Evolutionary conservation across 2,113 vertebrate species (phyloP), one percentile per base, ranked within the genome.

Genomic region (Colossoma macropomum): DNA sequence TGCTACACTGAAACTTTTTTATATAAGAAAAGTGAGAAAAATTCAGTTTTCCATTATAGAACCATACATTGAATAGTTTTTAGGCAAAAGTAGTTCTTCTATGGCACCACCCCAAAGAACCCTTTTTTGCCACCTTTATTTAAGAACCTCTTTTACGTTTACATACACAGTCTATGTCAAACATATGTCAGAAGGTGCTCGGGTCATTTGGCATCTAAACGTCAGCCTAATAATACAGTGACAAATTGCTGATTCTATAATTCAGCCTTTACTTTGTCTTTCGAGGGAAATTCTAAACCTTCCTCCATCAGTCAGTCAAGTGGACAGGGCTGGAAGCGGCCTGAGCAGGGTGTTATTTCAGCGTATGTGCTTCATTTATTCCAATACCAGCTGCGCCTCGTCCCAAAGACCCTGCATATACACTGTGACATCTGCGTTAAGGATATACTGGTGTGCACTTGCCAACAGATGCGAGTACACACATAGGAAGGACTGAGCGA

Each of bases 111-210:
- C 13, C 45, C 45, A 50, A 1, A 10, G 45, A 15, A 15, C 45
- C 8, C 13, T n/a, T 50, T 1, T 13, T 50, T 50, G 34, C 34
- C 34, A 50, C 1, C 13, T 50, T 50, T 10, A 50, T 41, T 41
- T 41, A 10, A n/a, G n/a, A n/a, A n/a, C n/a, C 9, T 5, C 38
- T 4, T 41, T 41, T 95, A 96, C 27, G 12, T 32, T 66, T 66
- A 0, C 63, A 16, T 17, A 68, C 27, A 30, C 30, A 12, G 65
- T 16, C 65, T 66, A 25, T 12, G n/a, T 0, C 60, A 28, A 17
- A 0, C 13, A 3, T 32, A 28, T 16, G 28, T 23, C 66, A 69
- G 15, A 21, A 21, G 17, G 28, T 19, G 3, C 28, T 66, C 63
- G 13, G 50, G 54, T n/a, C 54, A 23, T 59, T 59, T n/a, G 19